Conservation (phyloP, 2,113 vertebrate genomes). For the Pelecanus crispus region DNA sequence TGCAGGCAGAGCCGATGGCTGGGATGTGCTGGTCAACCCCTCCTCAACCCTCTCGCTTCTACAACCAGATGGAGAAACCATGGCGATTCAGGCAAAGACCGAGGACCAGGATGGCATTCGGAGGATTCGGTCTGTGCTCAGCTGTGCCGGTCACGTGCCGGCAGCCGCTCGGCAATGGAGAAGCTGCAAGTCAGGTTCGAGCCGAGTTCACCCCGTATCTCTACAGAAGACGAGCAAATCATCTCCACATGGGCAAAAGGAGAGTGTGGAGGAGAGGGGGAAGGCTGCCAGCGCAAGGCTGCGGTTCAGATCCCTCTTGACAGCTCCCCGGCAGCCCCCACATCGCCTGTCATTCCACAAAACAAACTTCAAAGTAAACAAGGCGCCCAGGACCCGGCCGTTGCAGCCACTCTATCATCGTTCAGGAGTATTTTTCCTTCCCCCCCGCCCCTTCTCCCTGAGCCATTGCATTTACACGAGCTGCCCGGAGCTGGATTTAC, state of each 20-base stretch:
- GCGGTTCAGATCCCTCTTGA: not conserved
- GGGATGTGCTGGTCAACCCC: no score
- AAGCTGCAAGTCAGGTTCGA: not conserved
- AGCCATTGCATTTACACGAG: not conserved
- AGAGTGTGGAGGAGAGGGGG: not conserved
- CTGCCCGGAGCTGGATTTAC: not conserved
- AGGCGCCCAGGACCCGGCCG: not conserved
- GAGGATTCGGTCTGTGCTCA: not conserved
- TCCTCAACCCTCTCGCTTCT: not conserved
- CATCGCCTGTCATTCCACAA: not conserved
- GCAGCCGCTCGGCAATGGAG: not conserved
- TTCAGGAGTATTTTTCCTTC: not conserved
- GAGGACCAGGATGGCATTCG: not conserved
- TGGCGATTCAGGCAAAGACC: accelerated
- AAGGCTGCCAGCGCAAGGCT: not conserved
- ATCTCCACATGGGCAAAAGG: conserved; percentile 7
- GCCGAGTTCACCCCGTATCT: not conserved
- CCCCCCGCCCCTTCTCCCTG: not conserved
- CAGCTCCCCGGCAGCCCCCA: not conserved
- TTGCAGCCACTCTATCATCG: not conserved
- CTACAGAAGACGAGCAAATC: not conserved
- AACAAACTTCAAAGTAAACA: conserved; percentile 35
- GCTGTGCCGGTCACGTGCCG: not conserved
- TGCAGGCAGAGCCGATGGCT: accelerated
- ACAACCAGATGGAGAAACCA: not conserved